Conservation (phyloP, 2,797 vertebrate species). For the Furcifer pardalis region DNA sequence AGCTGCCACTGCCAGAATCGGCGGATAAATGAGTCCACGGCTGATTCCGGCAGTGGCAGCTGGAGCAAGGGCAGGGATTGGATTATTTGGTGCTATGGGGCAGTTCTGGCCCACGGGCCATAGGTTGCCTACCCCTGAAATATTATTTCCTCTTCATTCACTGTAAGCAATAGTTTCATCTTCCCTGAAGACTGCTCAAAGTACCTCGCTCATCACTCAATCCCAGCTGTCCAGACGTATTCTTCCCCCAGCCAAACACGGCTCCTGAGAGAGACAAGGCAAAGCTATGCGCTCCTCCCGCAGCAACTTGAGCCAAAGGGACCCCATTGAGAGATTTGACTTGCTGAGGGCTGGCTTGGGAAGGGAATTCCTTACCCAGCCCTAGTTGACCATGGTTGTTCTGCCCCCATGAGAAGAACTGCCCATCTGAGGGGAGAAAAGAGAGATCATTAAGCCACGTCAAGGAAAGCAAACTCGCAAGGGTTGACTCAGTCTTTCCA, state of each 20-base stretch:
- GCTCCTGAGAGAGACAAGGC: slow-evolving; percentile 88
- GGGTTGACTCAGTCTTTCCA: too few relatives aligned
- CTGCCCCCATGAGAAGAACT: slow-evolving; percentile 90
- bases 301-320: slow-evolving; percentile 87
- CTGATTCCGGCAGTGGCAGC: too few relatives aligned
- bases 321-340: slow-evolving; percentile 87
- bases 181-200: neutral
- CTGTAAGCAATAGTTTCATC: neutral
- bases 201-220: slow-evolving; percentile 89
- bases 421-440: slow-evolving; percentile 77
- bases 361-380: slow-evolving; percentile 83
- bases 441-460: neutral
- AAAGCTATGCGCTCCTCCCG: slow-evolving; percentile 91
- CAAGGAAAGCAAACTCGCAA: fast-evolving
- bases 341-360: slow-evolving; percentile 81
- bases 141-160: neutral
- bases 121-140: too few relatives aligned
- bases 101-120: too few relatives aligned
- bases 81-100: too few relatives aligned
- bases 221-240: slow-evolving; percentile 88
- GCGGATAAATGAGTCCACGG: too few relatives aligned
- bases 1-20: too few relatives aligned
- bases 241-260: slow-evolving; percentile 91
- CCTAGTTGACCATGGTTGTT: slow-evolving; percentile 87
- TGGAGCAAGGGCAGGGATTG: too few relatives aligned